phyloP scores from a whole-genome alignment of 2,888 invertebrate genomes.

The Mystacides longicornis region DNA sequence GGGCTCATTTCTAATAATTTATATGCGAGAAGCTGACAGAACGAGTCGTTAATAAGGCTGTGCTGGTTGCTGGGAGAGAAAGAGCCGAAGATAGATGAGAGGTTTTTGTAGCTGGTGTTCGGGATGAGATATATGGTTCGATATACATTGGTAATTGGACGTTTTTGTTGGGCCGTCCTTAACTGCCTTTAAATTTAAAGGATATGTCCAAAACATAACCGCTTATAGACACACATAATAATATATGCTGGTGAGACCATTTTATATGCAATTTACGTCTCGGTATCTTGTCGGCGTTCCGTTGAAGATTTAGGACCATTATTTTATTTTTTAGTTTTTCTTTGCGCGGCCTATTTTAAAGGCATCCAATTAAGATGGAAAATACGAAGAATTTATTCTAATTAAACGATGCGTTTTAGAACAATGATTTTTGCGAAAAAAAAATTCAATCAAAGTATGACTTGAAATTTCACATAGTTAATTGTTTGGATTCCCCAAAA shows the following conservation, averaged over 20 bases:
- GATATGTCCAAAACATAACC: constrained; percentile 2
- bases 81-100: constrained; percentile 1
- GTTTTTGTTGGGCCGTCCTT: background rate
- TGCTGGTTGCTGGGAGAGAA: too few species aligned
- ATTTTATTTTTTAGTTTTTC: background rate
- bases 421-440: too few species aligned
- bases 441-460: too few species aligned
- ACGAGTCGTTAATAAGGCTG: background rate
- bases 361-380: background rate
- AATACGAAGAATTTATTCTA: too few species aligned
- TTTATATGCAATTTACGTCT: background rate
- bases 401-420: too few species aligned
- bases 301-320: background rate
- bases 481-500: too few species aligned
- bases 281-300: background rate
- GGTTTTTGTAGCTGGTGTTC: background rate
- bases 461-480: too few species aligned
- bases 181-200: constrained; percentile 2
- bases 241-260: background rate
- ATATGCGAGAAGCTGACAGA: background rate
- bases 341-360: background rate
- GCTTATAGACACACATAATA: background rate
- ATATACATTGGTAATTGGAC: constrained; percentile 2
- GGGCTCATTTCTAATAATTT: constrained; percentile 2
- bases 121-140: constrained; percentile 1